Evolutionary conservation across 2,888 invertebrate genomes (phyloP).

Genomic region (Bombylius discolor): DNA sequence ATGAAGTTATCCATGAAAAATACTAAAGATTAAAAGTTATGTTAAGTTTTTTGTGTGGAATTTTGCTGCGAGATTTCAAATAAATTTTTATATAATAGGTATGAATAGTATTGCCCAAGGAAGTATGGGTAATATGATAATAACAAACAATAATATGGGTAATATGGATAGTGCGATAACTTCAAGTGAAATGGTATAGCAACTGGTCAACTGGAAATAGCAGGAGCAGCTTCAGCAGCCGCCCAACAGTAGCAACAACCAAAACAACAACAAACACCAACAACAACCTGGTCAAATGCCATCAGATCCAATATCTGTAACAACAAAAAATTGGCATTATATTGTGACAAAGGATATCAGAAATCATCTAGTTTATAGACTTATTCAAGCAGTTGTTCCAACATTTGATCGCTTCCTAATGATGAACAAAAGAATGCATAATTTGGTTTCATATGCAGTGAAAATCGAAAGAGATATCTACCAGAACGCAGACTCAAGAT

Average conservation of each 20-base stretch:
- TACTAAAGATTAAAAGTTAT: too few species aligned
- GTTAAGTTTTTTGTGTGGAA: too few species aligned
- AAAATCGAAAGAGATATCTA: conserved; percentile 99
- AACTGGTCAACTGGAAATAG: conserved; percentile 14
- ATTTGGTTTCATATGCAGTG: conserved; percentile 92
- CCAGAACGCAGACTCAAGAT: conserved; percentile 92
- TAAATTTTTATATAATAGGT: conserved; percentile 34
- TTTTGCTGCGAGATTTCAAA: too few species aligned
- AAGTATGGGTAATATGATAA: conserved; percentile 58
- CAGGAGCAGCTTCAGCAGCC: conserved; percentile 28
- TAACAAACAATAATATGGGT: conserved; percentile 62
- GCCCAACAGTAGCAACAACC: conserved; percentile 25
- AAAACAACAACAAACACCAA: conserved; percentile 7
- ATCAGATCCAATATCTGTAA: conserved; percentile 67
- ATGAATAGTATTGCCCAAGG: conserved; percentile 50
- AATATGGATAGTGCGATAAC: conserved; percentile 53
- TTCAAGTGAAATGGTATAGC: conserved; percentile 51
- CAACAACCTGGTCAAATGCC: conserved; percentile 49
- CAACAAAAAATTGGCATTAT: conserved; percentile 89
- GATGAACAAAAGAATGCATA: conserved; percentile 93
- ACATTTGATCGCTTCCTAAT: conserved; percentile 94
- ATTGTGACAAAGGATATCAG: conserved; percentile 93
- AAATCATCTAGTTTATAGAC: conserved; percentile 96
- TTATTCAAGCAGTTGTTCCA: conserved; percentile 99
- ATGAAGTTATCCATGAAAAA: too few species aligned